phyloP scores from a whole-genome alignment of 2,888 invertebrate species.

The Leptarthrus brevirostris region DNA sequence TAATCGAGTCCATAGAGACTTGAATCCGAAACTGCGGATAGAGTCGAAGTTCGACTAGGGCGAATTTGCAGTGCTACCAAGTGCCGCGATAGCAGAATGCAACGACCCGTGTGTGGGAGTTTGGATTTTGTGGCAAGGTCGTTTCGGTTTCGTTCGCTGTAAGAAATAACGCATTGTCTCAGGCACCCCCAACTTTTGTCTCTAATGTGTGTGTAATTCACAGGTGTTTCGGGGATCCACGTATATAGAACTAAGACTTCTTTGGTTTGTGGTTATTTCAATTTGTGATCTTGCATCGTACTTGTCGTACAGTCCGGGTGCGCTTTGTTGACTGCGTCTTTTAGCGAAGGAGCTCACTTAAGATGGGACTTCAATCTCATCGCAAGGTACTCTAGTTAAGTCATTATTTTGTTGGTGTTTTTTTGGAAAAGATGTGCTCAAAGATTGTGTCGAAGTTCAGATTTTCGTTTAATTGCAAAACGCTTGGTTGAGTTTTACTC shows the following conservation, averaged over 20 bases:
- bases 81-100: slow-evolving; percentile 31
- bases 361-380: slow-evolving; percentile 46
- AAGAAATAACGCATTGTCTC: slow-evolving; percentile 49
- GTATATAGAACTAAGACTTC: slow-evolving; percentile 51
- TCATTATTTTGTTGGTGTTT: slow-evolving; percentile 15
- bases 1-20: slow-evolving; percentile 1
- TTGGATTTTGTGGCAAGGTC: slow-evolving; percentile 52
- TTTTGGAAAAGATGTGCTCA: not conserved
- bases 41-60: not conserved
- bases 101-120: slow-evolving; percentile 33
- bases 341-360: not conserved
- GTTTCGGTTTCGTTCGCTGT: slow-evolving; percentile 22
- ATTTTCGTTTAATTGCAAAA: slow-evolving; percentile 2
- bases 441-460: not conserved
- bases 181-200: not conserved
- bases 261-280: slow-evolving; percentile 51
- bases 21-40: not conserved
- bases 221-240: slow-evolving; percentile 46
- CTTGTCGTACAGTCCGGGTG: slow-evolving; percentile 39
- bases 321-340: slow-evolving; percentile 16
- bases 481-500: slow-evolving; percentile 20
- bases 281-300: slow-evolving; percentile 50
- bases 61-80: not conserved
- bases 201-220: slow-evolving; percentile 5
- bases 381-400: slow-evolving; percentile 44